Evolutionary conservation across 2,888 invertebrate species (phyloP).

Genomic region (Piscicola geometra): DNA sequence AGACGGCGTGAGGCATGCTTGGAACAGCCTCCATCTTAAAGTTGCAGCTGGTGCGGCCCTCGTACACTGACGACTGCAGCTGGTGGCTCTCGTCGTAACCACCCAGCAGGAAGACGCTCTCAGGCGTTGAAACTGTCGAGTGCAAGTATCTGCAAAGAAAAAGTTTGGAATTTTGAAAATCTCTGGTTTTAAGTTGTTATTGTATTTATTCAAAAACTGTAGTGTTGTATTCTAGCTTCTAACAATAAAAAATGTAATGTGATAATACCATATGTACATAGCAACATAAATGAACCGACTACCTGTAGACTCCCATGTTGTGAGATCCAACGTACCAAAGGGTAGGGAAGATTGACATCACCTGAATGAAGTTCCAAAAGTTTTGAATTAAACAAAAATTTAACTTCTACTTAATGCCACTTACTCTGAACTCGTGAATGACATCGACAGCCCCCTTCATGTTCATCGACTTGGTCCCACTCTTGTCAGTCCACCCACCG

Average conservation of each 20-base stretch:
- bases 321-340: conserved; percentile 44
- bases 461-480: conserved; percentile 40
- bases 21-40: conserved; percentile 40
- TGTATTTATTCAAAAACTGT: too few relatives aligned
- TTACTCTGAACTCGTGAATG: conserved; percentile 43
- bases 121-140: conserved; percentile 37
- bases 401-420: too few relatives aligned
- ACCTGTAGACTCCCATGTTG: conserved; percentile 40
- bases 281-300: too few relatives aligned
- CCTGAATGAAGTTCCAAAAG: conserved; percentile 6
- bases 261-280: too few relatives aligned
- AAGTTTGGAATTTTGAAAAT: too few relatives aligned
- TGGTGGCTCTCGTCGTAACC: conserved; percentile 44
- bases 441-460: conserved; percentile 42
- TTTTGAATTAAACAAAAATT: too few relatives aligned
- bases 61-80: conserved; percentile 42
- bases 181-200: too few relatives aligned
- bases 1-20: conserved; percentile 41
- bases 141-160: conserved; percentile 42
- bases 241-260: too few relatives aligned
- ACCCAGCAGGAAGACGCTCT: conserved; percentile 41
- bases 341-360: conserved; percentile 44
- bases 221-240: too few relatives aligned
- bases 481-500: conserved; percentile 43
- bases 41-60: conserved; percentile 36